A percentile compares a stretch with the other conserved stretches of the same genome.
Conservation (phyloP, 2,888 invertebrate species). For the Morpho deidamia region DNA sequence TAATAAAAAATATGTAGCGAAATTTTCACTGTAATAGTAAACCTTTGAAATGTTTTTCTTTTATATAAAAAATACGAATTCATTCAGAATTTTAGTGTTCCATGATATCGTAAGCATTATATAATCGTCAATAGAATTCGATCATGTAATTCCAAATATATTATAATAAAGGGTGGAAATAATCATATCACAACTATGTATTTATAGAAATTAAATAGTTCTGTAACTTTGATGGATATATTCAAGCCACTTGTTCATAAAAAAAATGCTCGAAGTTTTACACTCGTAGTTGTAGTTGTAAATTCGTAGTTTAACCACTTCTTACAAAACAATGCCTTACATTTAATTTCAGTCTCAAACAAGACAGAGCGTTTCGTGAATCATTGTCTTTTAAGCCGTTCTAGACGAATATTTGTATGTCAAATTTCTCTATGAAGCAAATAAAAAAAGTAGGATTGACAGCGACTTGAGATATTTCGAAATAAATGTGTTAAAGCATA, state of each 20-base stretch:
- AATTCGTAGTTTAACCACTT: no score
- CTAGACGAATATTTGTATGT: no score
- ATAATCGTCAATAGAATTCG: conserved; percentile 21
- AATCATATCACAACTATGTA: conserved; percentile 72
- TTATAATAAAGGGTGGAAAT: conserved; percentile 45
- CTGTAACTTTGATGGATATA: conserved; percentile 38
- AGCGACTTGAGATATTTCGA: no score
- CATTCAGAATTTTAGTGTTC: conserved; percentile 20
- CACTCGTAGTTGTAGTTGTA: no score
- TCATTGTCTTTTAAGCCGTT: no score
- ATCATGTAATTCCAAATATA: conserved; percentile 23
- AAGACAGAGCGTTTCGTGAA: no score
- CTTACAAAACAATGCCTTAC: no score
- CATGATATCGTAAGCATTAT: conserved; percentile 27
- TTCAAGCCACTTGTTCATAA: conserved; percentile 35
- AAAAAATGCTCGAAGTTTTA: no score
- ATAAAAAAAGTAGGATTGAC: no score
- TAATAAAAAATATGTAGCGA: conserved; percentile 48
- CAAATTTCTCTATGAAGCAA: no score
- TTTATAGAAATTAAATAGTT: conserved; percentile 53
- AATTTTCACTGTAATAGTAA: conserved; percentile 37
- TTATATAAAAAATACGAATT: conserved; percentile 12
- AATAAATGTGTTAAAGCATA: no score
- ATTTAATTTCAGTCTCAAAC: no score
- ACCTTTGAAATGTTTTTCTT: conserved; percentile 25